Base-by-base conservation (phyloP, 2,797 vertebrate genomes). In the Chaenodraco wilsoni region DNA sequence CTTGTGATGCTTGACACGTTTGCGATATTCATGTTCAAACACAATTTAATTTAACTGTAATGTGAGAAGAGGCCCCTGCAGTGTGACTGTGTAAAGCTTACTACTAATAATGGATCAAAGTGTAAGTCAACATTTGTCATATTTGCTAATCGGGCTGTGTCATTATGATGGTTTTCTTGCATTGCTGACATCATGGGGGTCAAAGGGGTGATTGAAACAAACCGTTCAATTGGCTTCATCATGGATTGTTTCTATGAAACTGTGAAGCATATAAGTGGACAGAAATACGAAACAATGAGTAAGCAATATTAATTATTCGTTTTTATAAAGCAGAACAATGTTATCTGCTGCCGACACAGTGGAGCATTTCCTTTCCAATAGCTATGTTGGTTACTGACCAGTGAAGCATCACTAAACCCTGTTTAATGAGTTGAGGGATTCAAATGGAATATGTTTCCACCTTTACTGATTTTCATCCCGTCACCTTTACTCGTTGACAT, bases 91-190 rank as follows among this genome's bases (percentile, higher is more conserved):
- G 3, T 44, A 11, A 7, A 19, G 12, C 15, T 17, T 44, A 3
- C 5, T 55, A 15, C 10, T 58, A 66, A 55, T 37, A 45, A 21
- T 67, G 61, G 73, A 19, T 72, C 56, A 43, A 23, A 16, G 11
- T 11, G 10, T 27, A 60, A 48, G 60, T 75, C 41, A 82, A 55
- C 49, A 65, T 51, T 58, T 55, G 48, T 74, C 2, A 17, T 69
- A 41, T 73, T 78, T 70, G n/a, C n/a, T n/a, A n/a, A n/a, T n/a
- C n/a, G n/a, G n/a, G n/a, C n/a, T n/a, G 44, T 60, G 65, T 60
- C 63, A 19, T 12, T 41, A 44, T 48, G 19, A 72, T 37, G 5
- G 43, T 49, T 58, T 60, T 2, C 61, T 48, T 23, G 23, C 46
- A 46, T 14, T 48, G 40, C 51, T 58, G 15, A 66, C 40, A 17